Base-by-base conservation (phyloP, 2,113 vertebrate genomes). In the Misgurnus mizolepis region DNA sequence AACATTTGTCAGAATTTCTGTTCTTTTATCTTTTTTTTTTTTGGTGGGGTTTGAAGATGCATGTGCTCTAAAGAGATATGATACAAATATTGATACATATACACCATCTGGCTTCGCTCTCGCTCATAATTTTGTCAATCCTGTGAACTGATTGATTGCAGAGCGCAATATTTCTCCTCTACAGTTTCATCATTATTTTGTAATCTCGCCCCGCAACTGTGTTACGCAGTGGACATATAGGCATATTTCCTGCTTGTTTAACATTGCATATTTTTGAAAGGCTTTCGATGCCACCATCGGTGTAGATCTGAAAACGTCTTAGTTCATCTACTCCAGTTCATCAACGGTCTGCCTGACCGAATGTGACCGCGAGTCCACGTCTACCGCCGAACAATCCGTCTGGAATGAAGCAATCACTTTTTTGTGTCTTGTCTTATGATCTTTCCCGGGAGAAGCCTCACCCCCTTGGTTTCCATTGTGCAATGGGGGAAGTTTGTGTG, bases 51-150 rank as follows among this genome's bases (percentile, higher is more conserved):
- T 89, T 87, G 88, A 92, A 87, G 91, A 91, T 93, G 92, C 91
- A 88, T 88, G 89, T 91, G 91, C 89, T 76, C 76, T 62, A 78
- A 68, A 85, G 64, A 89, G 87, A 88, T 93, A 92, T 93, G 91
- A 91, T 92, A 93, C 91, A 93, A 93, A 92, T 91, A 91, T 91
- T 92, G 87, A 92, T 93, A 93, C 91, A 93, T 89, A 85, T 87
- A 88, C 87, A 86, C 84, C 82, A 78, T 80, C 61, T 71, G 50
- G 76, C 82, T 85, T 10, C 45, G 62, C 27, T 34, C 80, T 5
- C 75, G 77, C 45, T 73, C 49, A 41, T 66, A 34, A n/a, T 45
- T 76, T 65, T 60, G 41, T 6, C 58, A 11, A 39, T 7, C 34
- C 69, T 50, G 45, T 47, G 56, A 34, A 34, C 27, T 79, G 34